Percentiles rank a stretch among this genome's conserved stretches.
phyloP scores from a whole-genome alignment of 1,140 invertebrate genomes.

The Hydropsyche tenuis region DNA sequence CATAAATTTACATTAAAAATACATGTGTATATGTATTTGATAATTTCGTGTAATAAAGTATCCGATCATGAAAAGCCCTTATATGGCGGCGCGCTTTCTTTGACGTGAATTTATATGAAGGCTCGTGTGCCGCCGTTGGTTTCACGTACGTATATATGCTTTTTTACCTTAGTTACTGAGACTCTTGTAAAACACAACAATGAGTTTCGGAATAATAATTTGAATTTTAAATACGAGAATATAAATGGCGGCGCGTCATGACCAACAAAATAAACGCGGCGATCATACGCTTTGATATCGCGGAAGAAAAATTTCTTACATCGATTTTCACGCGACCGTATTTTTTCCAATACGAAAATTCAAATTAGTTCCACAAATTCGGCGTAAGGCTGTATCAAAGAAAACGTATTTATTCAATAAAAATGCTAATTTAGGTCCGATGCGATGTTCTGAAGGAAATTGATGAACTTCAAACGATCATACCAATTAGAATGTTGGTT shows the following conservation, averaged over 20 bases:
- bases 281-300: constrained; percentile 22
- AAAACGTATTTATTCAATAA: neutral
- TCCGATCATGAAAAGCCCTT: constrained; percentile 11
- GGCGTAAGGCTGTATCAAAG: too few relatives aligned
- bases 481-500: neutral
- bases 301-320: constrained; percentile 11
- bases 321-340: neutral
- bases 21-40: neutral
- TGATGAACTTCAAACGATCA: neutral
- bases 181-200: constrained; percentile 49
- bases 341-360: neutral
- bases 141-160: constrained; percentile 29
- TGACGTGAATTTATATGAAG: constrained; percentile 26
- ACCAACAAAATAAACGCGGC: constrained; percentile 6
- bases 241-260: constrained; percentile 25
- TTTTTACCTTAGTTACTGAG: constrained; percentile 48
- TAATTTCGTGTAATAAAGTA: too few relatives aligned
- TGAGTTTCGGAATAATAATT: constrained; percentile 50
- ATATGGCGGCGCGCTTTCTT: constrained; percentile 4
- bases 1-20: neutral
- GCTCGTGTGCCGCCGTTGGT: constrained; percentile 22
- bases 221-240: constrained; percentile 48
- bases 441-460: neutral
- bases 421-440: too few relatives aligned
- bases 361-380: neutral